Base-by-base conservation (phyloP, 2,113 vertebrate species). In the Riparia riparia region DNA sequence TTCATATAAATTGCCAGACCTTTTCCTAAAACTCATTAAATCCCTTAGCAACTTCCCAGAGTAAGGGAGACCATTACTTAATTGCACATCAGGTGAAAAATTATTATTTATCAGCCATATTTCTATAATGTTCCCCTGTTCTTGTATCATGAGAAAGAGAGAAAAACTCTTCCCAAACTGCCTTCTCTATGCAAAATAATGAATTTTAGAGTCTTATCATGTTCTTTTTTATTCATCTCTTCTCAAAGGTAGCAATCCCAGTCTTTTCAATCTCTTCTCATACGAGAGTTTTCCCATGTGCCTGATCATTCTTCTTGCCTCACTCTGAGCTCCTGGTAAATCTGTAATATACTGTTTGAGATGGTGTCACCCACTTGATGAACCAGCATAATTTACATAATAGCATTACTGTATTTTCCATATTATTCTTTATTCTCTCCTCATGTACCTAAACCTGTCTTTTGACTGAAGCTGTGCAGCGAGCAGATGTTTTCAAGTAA, bases 111-210 rank as follows among this genome's bases (percentile, higher is more conserved):
- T 72, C 81, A 82, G 65, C 41, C 70, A 68, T 28, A 26, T 86
- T 90, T 94, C 82, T 41, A 6, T 49, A 80, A 41, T 2, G 3
- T 56, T 86, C 19, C 56, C 8, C 13, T 90, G 29, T 83, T 91
- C 85, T 78, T 24, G 20, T 60, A 66, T 83, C 85, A 74, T 6
- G 19, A 90, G 29, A 82, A 5, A 87, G 50, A 90, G 63, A 82
- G 57, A 82, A 91, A 88, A 90, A 51, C 64, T 25, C 24, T 88
- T 95, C 58, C 63, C 85, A 77, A 83, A 65, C 49, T 69, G 69
- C 72, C 42, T 90, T 74, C 44, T 81, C 49, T 79, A 79, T 92
- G 89, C 83, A 96, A 95, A 95, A 96, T 82, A 95, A 95, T 61
- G 64, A 89, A 89, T 76, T 61, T 47, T 78, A 74, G 72, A 92